A percentile compares a stretch with the other conserved stretches of the same genome.
These are phyloP conservation scores for Rhagologus leucostigma DNA, from an alignment of 2,113 vertebrate genomes.

Conservation along the genomic window DNA sequence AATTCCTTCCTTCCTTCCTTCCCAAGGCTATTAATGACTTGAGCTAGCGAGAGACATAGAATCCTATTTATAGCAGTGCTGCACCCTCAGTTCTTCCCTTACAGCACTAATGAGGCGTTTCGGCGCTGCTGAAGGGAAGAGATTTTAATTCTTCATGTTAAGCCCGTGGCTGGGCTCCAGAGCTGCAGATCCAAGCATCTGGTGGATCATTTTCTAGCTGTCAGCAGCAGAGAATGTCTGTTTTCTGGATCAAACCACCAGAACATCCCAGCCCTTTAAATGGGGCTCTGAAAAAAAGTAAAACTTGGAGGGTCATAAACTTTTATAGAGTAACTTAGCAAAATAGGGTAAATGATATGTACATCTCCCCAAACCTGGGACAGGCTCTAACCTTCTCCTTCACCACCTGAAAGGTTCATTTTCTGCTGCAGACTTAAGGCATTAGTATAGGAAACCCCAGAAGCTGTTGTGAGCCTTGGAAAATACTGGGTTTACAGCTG, in stretches of 20 bases:
- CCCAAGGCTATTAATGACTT: background rate
- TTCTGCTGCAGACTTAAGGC: background rate
- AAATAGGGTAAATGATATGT: background rate
- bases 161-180: background rate
- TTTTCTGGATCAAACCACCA: background rate
- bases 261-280: background rate
- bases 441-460: background rate
- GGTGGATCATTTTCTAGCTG: constrained; percentile 34
- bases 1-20: background rate
- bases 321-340: background rate
- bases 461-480: background rate
- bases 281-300: background rate
- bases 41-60: background rate
- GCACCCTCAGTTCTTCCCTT: background rate
- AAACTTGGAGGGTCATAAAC: background rate
- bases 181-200: constrained; percentile 8
- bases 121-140: background rate
- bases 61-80: background rate
- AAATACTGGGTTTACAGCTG: background rate
- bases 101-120: constrained; percentile 31
- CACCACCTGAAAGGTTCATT: background rate
- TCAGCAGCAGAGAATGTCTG: background rate
- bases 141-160: background rate
- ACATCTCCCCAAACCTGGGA: background rate
- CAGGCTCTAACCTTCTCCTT: background rate